Percentiles rank a stretch among this genome's conserved stretches.
phyloP scores from a whole-genome alignment of 2,888 invertebrate genomes.

The Emmelina monodactyla region DNA sequence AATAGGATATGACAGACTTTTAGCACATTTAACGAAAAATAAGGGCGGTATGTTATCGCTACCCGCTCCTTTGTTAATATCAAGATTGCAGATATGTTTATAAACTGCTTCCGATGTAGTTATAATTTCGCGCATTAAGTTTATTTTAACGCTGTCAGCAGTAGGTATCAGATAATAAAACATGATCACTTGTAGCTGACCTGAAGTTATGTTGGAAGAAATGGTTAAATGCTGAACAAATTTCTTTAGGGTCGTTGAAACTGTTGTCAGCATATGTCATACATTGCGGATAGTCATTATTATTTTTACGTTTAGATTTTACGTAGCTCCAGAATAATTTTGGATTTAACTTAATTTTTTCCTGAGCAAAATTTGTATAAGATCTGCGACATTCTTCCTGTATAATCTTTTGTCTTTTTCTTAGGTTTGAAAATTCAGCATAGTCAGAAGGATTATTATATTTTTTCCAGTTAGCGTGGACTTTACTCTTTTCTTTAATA shows the following conservation, averaged over 20 bases:
- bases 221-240: neutral
- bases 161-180: neutral
- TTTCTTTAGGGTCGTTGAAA: neutral
- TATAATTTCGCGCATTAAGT: neutral
- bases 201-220: neutral
- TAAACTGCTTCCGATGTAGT: neutral
- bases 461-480: too few species aligned
- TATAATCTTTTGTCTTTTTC: neutral
- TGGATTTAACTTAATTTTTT: neutral
- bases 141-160: neutral
- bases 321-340: neutral
- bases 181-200: neutral
- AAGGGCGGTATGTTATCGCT: neutral
- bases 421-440: neutral
- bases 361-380: neutral
- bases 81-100: neutral
- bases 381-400: neutral
- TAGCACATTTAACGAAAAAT: neutral
- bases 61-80: neutral
- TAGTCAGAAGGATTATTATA: too few species aligned
- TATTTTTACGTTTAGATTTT: too few species aligned
- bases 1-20: neutral
- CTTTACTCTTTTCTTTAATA: too few species aligned
- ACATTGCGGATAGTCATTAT: too few species aligned
- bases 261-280: neutral